A percentile compares a stretch with the other conserved stretches of the same genome.
Conservation (phyloP, 2,113 vertebrate species). For the Oplegnathus fasciatus region DNA sequence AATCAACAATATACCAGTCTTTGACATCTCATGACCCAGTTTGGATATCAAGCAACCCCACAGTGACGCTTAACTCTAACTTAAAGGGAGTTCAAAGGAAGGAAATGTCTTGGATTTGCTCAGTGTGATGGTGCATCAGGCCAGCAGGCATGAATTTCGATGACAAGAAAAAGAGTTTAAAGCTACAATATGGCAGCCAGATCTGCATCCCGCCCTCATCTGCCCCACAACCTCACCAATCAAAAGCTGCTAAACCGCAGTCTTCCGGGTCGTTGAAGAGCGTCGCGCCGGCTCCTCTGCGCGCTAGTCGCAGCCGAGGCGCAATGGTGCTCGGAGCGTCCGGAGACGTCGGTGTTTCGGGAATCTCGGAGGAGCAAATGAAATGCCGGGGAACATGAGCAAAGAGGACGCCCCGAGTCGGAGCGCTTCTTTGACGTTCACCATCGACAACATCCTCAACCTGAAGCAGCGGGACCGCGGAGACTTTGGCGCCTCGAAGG, state of each 20-base stretch:
- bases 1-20: not conserved
- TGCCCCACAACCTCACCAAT: conserved; percentile 78
- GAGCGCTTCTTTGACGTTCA: conserved; percentile 82
- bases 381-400: conserved; percentile 81
- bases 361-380: conserved; percentile 49
- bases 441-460: conserved; percentile 86
- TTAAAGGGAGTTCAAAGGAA: not conserved
- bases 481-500: conserved; percentile 21
- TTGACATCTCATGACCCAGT: not conserved
- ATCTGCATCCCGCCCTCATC: conserved; percentile 75
- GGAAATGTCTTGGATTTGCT: not conserved
- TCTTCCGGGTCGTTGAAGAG: conserved; percentile 78
- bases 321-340: conserved; percentile 79
- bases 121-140: not conserved
- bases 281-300: conserved; percentile 53
- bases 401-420: conserved; percentile 77
- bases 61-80: not conserved
- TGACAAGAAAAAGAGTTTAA: conserved; percentile 38
- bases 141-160: not conserved
- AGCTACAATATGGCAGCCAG: conserved; percentile 66
- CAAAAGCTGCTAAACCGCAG: conserved; percentile 71
- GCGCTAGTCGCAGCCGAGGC: conserved; percentile 63
- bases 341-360: conserved; percentile 51
- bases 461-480: conserved; percentile 67
- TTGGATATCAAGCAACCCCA: not conserved